Base-by-base conservation (phyloP, 2,113 vertebrate genomes). In the Ciconia maguari region DNA sequence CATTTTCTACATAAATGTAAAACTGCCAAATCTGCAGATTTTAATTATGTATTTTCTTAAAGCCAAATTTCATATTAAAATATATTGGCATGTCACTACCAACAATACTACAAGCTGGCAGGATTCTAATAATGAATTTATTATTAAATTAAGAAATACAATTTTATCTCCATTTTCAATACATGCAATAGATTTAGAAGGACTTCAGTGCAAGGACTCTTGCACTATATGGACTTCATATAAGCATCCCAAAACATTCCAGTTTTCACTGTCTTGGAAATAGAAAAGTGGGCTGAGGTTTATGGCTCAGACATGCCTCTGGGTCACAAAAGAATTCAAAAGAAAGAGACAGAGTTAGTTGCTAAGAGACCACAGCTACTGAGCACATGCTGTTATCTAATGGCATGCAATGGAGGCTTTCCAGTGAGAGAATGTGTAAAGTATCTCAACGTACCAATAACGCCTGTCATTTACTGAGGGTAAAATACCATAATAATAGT, bases 331-430 rank as follows among this genome's bases (percentile, higher is more conserved):
- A 96, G 90, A 96, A 95, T 80, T 58, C 78, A 96, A 89, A 97
- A 94, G 95, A 97, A 96, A 94, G 90, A 96, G 83, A 21, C 87
- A 58, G 88, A 95, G 83, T 87, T 87, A 90, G 97, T 98, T 98
- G 98, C 98, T 98, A 98, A 96, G 98, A 97, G 93, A 98, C 97
- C 14, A 7, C 75, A 78, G 88, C 91, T 79, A 78, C 34, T 17
- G 96, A 97, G 62, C 96, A 89, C 93, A 96, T 74, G 93, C 87
- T 97, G 95, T 86, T 92, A 96, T 90, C 96, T 97, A 97, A 95
- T 89, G 80, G 95, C 87, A 96, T 36, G 91, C 89, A 94, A 90
- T 82, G 96, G 49, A 94, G 89, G 81, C 77, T 79, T 90, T 93
- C 92, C 69, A 93, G 74, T 11, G 90, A 79, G 96, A 95, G 94